Evolutionary conservation across 2,113 vertebrate genomes (phyloP).

Genomic region (Antechinus flavipes): DNA sequence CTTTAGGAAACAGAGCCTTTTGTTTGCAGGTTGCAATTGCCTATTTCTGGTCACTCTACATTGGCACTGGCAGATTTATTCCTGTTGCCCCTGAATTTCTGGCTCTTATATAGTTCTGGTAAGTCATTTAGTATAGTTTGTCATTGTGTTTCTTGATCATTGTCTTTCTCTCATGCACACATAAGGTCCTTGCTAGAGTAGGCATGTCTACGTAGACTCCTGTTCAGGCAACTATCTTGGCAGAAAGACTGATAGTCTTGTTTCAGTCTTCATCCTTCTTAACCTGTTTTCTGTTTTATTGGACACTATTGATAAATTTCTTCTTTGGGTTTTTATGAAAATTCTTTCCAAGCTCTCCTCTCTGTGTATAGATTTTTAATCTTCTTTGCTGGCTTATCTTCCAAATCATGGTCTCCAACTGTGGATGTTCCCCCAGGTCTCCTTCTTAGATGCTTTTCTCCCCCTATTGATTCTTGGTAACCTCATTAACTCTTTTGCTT

Average conservation of each 20-base stretch:
- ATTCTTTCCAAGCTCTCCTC: neutral
- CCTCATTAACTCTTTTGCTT: neutral
- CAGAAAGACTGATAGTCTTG: neutral
- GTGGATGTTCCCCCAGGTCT: neutral
- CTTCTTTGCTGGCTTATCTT: neutral
- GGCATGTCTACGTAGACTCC: neutral
- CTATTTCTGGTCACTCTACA: neutral
- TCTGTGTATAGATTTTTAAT: neutral
- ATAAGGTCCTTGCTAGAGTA: neutral
- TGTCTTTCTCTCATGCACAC: neutral
- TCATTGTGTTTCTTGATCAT: neutral
- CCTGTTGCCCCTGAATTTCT: neutral
- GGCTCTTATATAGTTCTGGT: neutral
- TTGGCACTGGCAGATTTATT: neutral
- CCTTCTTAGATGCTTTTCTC: neutral
- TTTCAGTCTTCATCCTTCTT: neutral
- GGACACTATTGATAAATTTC: neutral
- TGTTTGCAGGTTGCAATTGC: neutral
- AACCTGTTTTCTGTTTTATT: neutral
- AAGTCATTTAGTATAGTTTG: neutral
- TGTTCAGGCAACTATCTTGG: neutral
- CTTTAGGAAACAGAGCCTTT: neutral
- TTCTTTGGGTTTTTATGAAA: neutral
- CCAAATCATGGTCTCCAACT: neutral
- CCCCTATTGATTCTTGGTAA: neutral